Conservation (phyloP, 2,888 invertebrate genomes). For the Apamea crenata region DNA sequence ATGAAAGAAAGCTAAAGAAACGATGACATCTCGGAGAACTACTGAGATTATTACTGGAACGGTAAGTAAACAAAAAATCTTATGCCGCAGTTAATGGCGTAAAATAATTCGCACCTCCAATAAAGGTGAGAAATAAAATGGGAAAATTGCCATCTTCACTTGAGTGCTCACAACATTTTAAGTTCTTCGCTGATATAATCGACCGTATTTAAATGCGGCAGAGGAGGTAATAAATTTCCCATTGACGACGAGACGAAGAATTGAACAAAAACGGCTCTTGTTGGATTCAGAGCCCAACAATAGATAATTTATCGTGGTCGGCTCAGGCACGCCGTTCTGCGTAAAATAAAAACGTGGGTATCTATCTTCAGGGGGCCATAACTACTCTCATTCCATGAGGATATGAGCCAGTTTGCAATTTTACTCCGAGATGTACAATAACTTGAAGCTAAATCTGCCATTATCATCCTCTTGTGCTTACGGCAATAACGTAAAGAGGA, state of each 20-base stretch:
- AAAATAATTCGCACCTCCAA: slow-evolving; percentile 70
- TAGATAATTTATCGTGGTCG: slow-evolving; percentile 89
- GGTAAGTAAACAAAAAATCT: slow-evolving; percentile 20
- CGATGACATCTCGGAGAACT: slow-evolving; percentile 9
- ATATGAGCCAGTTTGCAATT: slow-evolving; percentile 60
- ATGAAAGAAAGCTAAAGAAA: slow-evolving; percentile 40
- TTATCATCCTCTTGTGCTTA: slow-evolving; percentile 48
- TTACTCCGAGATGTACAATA: slow-evolving; percentile 48
- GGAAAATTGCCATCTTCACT: slow-evolving; percentile 81
- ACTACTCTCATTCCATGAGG: slow-evolving; percentile 61
- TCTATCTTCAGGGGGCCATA: slow-evolving; percentile 71
- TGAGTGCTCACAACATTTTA: slow-evolving; percentile 82
- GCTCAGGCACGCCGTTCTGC: slow-evolving; percentile 77
- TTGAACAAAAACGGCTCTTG: slow-evolving; percentile 89
- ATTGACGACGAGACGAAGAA: slow-evolving; percentile 89
- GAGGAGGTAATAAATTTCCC: slow-evolving; percentile 88
- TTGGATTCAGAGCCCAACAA: slow-evolving; percentile 87
- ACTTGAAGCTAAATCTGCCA: slow-evolving; percentile 59
- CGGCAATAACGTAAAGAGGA: slow-evolving; percentile 40
- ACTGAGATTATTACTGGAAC: slow-evolving; percentile 12
- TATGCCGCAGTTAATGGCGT: slow-evolving; percentile 65
- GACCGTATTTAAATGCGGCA: slow-evolving; percentile 87
- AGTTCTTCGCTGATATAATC: slow-evolving; percentile 84
- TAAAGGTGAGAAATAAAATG: slow-evolving; percentile 76
- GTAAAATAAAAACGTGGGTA: slow-evolving; percentile 80